These are phyloP conservation scores for Ailurus styani DNA, from an alignment of 2,113 vertebrate genomes.

Conservation along the genomic window DNA sequence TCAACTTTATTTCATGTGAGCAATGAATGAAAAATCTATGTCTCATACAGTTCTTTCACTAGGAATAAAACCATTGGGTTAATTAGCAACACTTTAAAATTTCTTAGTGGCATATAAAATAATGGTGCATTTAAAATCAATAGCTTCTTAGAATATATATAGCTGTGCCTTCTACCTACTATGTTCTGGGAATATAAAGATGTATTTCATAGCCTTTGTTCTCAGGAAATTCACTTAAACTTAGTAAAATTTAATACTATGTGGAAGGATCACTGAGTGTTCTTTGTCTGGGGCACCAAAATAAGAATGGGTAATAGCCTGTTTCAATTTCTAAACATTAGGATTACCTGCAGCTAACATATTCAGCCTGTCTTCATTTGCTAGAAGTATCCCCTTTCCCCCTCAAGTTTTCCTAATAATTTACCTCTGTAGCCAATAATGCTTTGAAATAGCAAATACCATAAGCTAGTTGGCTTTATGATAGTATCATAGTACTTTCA, in stretches of 20 bases:
- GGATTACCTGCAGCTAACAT: background rate
- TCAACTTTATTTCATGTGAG: background rate
- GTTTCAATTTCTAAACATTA: background rate
- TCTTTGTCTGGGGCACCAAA: background rate
- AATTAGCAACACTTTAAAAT: background rate
- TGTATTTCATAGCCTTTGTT: background rate
- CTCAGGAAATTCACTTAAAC: background rate
- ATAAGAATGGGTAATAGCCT: background rate
- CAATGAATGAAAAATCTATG: background rate
- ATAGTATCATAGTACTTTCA: background rate
- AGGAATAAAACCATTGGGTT: background rate
- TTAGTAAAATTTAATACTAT: background rate
- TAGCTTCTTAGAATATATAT: background rate
- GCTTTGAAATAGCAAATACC: background rate
- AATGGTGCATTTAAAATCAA: background rate
- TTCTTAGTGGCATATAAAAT: background rate
- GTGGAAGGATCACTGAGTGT: background rate
- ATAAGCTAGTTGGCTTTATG: background rate
- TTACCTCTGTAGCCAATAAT: background rate
- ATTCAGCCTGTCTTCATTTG: background rate
- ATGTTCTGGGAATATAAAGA: background rate
- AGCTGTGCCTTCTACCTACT: background rate
- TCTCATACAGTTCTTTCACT: background rate
- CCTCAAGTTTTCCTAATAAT: background rate
- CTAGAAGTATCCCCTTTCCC: background rate